A percentile compares a stretch with the other conserved stretches of the same genome.
These are phyloP conservation scores for Brevimyrus niger DNA, from an alignment of 2,113 vertebrate species.

Conservation along the genomic window DNA sequence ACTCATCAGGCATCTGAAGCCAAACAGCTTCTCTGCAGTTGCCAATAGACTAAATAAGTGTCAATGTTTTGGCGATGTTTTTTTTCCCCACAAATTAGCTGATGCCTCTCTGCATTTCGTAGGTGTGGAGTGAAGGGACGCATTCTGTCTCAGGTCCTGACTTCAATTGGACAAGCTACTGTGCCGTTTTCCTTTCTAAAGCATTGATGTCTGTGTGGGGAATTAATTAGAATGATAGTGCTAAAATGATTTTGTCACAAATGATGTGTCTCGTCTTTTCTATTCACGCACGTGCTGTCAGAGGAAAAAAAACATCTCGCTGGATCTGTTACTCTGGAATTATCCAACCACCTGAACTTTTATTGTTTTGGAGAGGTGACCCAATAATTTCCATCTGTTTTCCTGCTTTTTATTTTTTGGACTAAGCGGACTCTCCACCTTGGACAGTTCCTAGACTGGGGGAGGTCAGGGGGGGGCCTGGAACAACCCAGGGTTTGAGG, in stretches of 20 bases:
- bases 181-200: background rate
- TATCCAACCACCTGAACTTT: slow-evolving; percentile 13
- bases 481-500: background rate
- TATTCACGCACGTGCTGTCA: background rate
- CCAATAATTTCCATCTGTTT: slow-evolving; percentile 17
- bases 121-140: too few relatives aligned
- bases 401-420: slow-evolving; percentile 4
- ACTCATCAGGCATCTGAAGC: background rate
- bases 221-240: background rate
- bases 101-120: background rate
- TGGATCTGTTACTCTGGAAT: background rate
- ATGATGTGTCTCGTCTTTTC: background rate
- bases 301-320: background rate
- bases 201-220: background rate
- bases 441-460: background rate
- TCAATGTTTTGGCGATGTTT: background rate
- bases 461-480: background rate
- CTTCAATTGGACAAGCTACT: background rate
- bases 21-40: background rate
- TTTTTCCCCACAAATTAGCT: background rate
- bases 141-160: too few relatives aligned
- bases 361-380: background rate
- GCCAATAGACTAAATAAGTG: background rate
- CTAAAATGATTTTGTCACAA: background rate
- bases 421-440: background rate